phyloP scores from a whole-genome alignment of 2,113 vertebrate species.

The Rattus rattus region DNA sequence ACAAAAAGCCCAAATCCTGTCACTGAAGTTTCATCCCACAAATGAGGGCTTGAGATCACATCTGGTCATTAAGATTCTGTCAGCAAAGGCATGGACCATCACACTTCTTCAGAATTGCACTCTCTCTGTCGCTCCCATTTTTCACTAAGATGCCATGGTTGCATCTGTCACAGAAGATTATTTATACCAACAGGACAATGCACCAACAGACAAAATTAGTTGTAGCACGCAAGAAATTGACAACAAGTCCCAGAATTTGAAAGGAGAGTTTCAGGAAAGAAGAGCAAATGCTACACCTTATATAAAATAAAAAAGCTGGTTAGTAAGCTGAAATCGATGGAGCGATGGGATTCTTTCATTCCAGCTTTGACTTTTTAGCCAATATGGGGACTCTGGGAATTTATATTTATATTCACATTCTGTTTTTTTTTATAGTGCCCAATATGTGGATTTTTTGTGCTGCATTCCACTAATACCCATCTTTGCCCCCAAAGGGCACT shows the following conservation, averaged over 20 bases:
- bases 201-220: constrained; percentile 73
- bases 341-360: constrained; percentile 76
- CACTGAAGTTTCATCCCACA: constrained; percentile 46
- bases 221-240: constrained; percentile 82
- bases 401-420: constrained; percentile 24
- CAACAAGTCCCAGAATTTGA: constrained; percentile 83
- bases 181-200: constrained; percentile 60
- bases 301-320: constrained; percentile 80
- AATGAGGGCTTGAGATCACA: constrained; percentile 1
- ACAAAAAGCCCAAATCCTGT: constrained; percentile 15
- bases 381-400: background rate
- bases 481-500: background rate
- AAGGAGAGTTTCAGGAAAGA: constrained; percentile 82
- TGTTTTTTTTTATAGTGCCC: background rate
- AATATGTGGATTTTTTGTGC: background rate
- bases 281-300: constrained; percentile 76
- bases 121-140: constrained; percentile 67
- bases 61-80: constrained; percentile 65
- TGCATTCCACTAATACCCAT: background rate
- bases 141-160: constrained; percentile 77
- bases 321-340: constrained; percentile 79
- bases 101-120: constrained; percentile 37
- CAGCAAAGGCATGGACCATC: constrained; percentile 35
- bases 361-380: constrained; percentile 52
- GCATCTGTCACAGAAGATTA: constrained; percentile 82